phyloP scores from a whole-genome alignment of 2,888 invertebrate genomes.

The Brachypalpus laphriformis region DNA sequence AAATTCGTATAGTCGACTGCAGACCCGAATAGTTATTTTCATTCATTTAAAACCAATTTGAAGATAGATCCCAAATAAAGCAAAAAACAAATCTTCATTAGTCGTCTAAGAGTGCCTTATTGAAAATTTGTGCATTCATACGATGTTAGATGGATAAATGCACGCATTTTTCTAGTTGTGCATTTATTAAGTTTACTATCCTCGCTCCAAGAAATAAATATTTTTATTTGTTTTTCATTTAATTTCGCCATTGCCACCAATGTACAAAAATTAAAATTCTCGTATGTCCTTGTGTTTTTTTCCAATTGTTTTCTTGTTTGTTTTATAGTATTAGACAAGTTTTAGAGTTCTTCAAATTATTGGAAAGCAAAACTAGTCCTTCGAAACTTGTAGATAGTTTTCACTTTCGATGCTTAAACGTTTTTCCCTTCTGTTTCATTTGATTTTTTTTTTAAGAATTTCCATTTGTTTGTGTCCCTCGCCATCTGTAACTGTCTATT shows the following conservation, averaged over 20 bases:
- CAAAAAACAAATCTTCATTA: conserved; percentile 38
- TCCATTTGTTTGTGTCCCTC: conserved; percentile 13
- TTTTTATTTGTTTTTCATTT: conserved; percentile 19
- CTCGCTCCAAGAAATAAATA: conserved; percentile 9
- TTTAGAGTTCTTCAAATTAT: conserved; percentile 41
- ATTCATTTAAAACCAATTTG: conserved; percentile 46
- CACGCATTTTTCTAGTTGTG: conserved; percentile 44
- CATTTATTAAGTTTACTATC: conserved; percentile 49
- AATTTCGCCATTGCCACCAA: conserved; percentile 56
- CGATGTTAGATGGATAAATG: conserved; percentile 30
- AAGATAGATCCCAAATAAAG: conserved; percentile 24
- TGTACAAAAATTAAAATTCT: conserved; percentile 23
- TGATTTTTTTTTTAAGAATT: conserved; percentile 18
- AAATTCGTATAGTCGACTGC: conserved; percentile 80
- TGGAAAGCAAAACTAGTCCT: conserved; percentile 50
- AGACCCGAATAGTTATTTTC: conserved; percentile 80
- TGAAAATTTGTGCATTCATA: conserved; percentile 41
- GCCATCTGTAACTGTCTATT: conserved; percentile 14
- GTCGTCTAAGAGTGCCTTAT: conserved; percentile 40
- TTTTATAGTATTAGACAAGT: conserved; percentile 18
- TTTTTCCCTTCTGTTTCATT: conserved; percentile 19
- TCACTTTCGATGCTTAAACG: conserved; percentile 45
- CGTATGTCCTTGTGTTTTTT: conserved; percentile 39
- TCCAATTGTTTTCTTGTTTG: conserved; percentile 33
- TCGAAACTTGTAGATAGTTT: conserved; percentile 63